phyloP scores from a whole-genome alignment of 2,797 vertebrate species.

The Pantherophis alleghaniensis region DNA sequence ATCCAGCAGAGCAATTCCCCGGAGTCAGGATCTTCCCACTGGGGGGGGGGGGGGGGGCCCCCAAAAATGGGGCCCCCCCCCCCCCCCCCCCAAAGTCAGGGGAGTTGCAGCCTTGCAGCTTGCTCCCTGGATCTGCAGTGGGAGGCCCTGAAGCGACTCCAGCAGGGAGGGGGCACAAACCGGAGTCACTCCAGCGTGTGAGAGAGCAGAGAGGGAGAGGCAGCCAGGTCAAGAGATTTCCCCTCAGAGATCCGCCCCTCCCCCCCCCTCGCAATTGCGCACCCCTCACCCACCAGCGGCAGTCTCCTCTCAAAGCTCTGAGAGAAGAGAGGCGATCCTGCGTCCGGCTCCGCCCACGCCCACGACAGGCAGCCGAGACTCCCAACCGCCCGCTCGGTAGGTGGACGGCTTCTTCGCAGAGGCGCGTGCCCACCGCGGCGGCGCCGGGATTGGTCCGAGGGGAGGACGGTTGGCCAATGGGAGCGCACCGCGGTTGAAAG shows the following conservation, averaged over 20 bases:
- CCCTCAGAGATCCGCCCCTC: background rate
- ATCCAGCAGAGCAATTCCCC: background rate
- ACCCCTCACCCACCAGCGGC: background rate
- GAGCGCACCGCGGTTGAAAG: background rate
- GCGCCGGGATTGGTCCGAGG: background rate
- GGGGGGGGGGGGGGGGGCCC: background rate
- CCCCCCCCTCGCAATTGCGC: background rate
- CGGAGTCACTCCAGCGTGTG: background rate
- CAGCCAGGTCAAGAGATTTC: background rate
- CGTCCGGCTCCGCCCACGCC: background rate
- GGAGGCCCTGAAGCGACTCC: background rate
- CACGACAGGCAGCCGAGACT: background rate
- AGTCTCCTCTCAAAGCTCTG: background rate
- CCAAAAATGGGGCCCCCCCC: too few species aligned
- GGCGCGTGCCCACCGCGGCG: background rate
- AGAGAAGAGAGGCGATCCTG: background rate
- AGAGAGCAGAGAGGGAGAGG: background rate
- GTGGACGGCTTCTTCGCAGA: background rate
- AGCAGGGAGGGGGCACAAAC: background rate
- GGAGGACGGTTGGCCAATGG: background rate
- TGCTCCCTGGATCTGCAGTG: background rate
- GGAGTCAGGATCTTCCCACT: background rate
- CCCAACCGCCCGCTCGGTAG: background rate
- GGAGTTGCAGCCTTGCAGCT: background rate
- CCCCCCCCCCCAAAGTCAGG: background rate